A percentile compares a stretch with the other conserved stretches of the same genome.
These are phyloP conservation scores for Melikaiella ostensackeni DNA, from an alignment of 2,888 invertebrate species.

Conservation along the genomic window DNA sequence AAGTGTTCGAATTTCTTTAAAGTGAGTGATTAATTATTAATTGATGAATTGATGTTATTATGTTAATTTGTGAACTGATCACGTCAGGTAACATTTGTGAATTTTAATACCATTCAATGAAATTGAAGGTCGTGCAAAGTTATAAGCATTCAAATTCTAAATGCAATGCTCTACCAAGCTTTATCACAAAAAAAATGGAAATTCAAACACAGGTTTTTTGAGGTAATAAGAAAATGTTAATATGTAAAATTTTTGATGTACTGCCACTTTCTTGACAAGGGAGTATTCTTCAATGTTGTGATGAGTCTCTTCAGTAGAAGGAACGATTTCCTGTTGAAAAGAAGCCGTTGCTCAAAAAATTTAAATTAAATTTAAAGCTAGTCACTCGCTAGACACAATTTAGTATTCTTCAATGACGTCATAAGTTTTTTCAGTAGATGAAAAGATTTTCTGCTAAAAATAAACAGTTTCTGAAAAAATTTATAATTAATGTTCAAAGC, in stretches of 20 bases:
- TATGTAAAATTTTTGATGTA: not conserved
- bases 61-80: conserved; percentile 4
- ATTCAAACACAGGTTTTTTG: not conserved
- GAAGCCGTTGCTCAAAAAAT: no score
- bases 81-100: not conserved
- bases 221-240: not conserved
- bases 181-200: not conserved
- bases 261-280: not conserved
- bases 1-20: not conserved
- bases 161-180: not conserved
- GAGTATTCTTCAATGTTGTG: not conserved
- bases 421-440: not conserved
- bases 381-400: no score
- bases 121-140: not conserved
- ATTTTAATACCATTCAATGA: not conserved
- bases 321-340: not conserved
- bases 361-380: no score
- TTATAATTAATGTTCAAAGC: not conserved
- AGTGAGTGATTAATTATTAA: not conserved
- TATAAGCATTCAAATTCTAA: not conserved
- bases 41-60: not conserved
- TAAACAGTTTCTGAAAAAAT: not conserved
- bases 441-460: not conserved
- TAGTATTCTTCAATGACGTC: not conserved
- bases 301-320: no score